A percentile compares a stretch with the other conserved stretches of the same genome.
These are phyloP conservation scores for Tanytarsus gracilentus DNA, from an alignment of 2,888 invertebrate genomes.

Conservation along the genomic window DNA sequence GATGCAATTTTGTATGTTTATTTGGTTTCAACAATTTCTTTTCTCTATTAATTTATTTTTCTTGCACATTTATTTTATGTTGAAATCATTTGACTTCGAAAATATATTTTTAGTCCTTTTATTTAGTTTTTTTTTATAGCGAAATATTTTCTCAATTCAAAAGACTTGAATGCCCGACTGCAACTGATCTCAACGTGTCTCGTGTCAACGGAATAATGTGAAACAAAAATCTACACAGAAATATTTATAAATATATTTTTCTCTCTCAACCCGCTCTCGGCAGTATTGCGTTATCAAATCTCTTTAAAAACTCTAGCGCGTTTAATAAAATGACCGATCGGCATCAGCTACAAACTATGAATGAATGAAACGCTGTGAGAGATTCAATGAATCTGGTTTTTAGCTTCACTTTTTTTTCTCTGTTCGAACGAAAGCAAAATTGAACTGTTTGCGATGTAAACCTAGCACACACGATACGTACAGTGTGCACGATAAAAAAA, in stretches of 20 bases:
- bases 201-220: neutral
- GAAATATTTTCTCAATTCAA: slow-evolving; percentile 7
- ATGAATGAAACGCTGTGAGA: neutral
- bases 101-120: neutral
- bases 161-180: slow-evolving; percentile 23
- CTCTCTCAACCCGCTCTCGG: neutral
- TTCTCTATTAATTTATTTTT: neutral
- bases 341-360: slow-evolving; percentile 2
- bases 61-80: neutral
- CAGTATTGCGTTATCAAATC: neutral
- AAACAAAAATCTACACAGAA: no score
- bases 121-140: neutral
- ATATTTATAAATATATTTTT: neutral
- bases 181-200: slow-evolving; percentile 17
- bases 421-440: neutral
- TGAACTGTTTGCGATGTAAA: neutral
- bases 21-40: neutral
- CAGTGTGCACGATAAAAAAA: no score
- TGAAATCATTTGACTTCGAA: neutral
- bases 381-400: slow-evolving; percentile 12
- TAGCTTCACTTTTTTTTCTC: neutral
- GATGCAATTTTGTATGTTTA: neutral
- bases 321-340: slow-evolving; percentile 3
- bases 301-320: neutral
- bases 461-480: neutral